Percentiles rank a stretch among this genome's conserved stretches.
Conservation (phyloP, 1,140 invertebrate genomes). For the Microplitis mediator region DNA sequence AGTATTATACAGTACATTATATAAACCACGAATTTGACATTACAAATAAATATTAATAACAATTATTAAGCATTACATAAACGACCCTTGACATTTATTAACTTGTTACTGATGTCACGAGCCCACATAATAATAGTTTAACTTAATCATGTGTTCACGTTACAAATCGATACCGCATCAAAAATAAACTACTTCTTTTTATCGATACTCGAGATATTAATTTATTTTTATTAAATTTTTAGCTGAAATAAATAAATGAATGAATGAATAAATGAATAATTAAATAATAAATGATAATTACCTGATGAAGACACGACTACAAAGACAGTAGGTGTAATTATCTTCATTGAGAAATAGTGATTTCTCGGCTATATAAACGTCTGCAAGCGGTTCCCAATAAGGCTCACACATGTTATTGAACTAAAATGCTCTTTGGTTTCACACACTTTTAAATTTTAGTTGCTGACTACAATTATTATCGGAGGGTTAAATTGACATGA, state of each 20-base stretch:
- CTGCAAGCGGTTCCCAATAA: constrained; percentile 55
- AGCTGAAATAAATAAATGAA: not conserved
- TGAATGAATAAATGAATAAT: not conserved
- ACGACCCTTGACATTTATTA: constrained; percentile 2
- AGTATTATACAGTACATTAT: not conserved
- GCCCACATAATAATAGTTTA: not conserved
- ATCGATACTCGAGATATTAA: not conserved
- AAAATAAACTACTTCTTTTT: not conserved
- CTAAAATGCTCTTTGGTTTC: not conserved
- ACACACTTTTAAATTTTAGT: too few species aligned
- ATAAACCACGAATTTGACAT: not conserved
- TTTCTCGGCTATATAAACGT: constrained; percentile 53
- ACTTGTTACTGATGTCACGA: not conserved
- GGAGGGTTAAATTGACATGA: too few species aligned
- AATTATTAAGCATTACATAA: not conserved
- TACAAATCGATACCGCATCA: not conserved
- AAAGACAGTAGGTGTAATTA: constrained; percentile 54
- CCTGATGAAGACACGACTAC: constrained; percentile 54
- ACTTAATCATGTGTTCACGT: not conserved
- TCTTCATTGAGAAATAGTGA: constrained; percentile 41
- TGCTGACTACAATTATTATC: too few species aligned
- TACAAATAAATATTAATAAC: not conserved
- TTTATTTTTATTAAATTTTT: not conserved
- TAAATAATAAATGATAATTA: constrained; percentile 27
- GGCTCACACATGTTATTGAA: constrained; percentile 45